These are phyloP conservation scores for Abrostola tripartita DNA, from an alignment of 2,888 invertebrate genomes.

Conservation along the genomic window DNA sequence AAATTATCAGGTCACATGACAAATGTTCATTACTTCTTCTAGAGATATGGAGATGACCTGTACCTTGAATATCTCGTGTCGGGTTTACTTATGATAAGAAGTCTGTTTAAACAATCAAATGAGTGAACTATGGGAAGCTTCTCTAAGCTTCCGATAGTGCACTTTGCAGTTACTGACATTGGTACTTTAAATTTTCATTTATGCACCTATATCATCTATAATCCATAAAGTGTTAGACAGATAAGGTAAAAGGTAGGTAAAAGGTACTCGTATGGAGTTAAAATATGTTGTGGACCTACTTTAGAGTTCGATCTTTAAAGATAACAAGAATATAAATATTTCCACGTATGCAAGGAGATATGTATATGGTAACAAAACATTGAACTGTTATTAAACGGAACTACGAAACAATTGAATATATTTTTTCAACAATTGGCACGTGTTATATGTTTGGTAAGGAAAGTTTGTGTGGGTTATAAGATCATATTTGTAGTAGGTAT, in stretches of 20 bases:
- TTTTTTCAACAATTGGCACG: slow-evolving; percentile 25
- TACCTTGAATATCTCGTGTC: slow-evolving; percentile 26
- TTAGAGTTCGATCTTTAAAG: slow-evolving; percentile 3
- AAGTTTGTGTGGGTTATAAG: not conserved
- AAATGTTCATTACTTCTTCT: slow-evolving; percentile 5
- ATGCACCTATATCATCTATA: too few relatives aligned
- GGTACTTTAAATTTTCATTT: not conserved
- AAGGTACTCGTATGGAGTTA: too few relatives aligned
- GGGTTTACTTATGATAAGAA: slow-evolving; percentile 20
- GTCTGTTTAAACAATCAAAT: slow-evolving; percentile 5
- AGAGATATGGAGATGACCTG: slow-evolving; percentile 32
- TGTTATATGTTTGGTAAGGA: slow-evolving; percentile 21
- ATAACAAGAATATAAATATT: slow-evolving; percentile 17
- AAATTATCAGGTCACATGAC: slow-evolving; percentile 22
- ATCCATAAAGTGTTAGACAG: too few relatives aligned
- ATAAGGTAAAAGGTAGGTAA: too few relatives aligned
- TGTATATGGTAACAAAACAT: slow-evolving; percentile 9
- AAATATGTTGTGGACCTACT: not conserved
- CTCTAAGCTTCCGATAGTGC: too few relatives aligned
- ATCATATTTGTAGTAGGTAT: not conserved
- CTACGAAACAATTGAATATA: slow-evolving; percentile 13
- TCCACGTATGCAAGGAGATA: slow-evolving; percentile 17
- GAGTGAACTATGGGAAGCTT: not conserved
- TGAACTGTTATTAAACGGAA: slow-evolving; percentile 9
- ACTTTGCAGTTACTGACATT: not conserved